Evolutionary conservation across 2,888 invertebrate genomes (phyloP).

Genomic region (Drosophila borealis): DNA sequence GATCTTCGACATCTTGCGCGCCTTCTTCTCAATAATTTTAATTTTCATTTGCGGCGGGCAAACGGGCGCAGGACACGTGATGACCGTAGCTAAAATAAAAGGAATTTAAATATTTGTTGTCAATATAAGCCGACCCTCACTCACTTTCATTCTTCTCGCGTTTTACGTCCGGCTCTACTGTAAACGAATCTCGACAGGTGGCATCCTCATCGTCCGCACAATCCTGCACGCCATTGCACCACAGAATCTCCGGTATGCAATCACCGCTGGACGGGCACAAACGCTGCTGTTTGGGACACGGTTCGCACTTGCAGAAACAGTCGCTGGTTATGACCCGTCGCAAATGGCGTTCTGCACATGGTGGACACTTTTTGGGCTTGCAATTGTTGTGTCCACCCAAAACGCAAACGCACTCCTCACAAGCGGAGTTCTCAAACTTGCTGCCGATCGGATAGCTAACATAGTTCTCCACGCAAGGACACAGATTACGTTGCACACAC

Average conservation of each 20-base stretch:
- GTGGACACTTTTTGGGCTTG: constrained; percentile 88
- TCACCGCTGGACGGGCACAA: constrained; percentile 91
- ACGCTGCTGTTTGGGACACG: constrained; percentile 88
- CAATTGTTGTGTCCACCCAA: constrained; percentile 91
- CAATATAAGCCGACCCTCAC: constrained; percentile 37
- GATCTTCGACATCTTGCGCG: constrained; percentile 85
- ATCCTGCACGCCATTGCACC: constrained; percentile 93
- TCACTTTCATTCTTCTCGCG: constrained; percentile 75
- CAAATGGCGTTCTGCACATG: constrained; percentile 86
- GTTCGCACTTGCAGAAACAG: constrained; percentile 91
- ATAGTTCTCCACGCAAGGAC: constrained; percentile 91
- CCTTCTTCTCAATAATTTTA: constrained; percentile 83
- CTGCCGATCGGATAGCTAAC: constrained; percentile 91
- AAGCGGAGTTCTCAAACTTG: constrained; percentile 89
- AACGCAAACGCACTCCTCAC: constrained; percentile 92
- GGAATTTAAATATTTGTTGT: background rate
- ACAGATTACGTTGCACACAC: constrained; percentile 90
- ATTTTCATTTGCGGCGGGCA: constrained; percentile 86
- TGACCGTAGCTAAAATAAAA: constrained; percentile 52
- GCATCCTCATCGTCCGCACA: constrained; percentile 93
- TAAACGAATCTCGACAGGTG: constrained; percentile 86
- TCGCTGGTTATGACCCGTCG: constrained; percentile 88
- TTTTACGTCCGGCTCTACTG: constrained; percentile 67
- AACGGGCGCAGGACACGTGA: constrained; percentile 85
- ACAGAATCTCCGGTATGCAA: constrained; percentile 89